Base-by-base conservation (phyloP, 2,797 vertebrate species). In the Onychomys arenicola region DNA sequence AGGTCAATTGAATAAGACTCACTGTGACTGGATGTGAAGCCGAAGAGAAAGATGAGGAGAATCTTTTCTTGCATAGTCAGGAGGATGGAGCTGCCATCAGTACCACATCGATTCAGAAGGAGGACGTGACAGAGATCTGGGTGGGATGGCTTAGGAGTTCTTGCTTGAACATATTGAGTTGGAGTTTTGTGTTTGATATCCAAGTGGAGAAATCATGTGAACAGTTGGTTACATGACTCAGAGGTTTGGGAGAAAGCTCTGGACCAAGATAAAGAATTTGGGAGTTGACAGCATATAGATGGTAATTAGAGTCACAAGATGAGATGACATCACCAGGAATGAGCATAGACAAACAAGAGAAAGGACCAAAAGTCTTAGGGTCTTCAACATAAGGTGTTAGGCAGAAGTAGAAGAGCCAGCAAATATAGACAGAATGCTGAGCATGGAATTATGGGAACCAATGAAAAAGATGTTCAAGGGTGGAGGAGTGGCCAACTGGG, bases 111-210 rank as follows among this genome's bases (percentile, higher is more conserved):
- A 0, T 34, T 91, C 11, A 29, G 86, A 84, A 75, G 40, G n/a
- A 91, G 55, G 69, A 9, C 46, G 59, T 57, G 34, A 71, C 69
- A 46, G 8, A 46, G 13, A 2, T 73, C 89, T 81, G 59, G 32
- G n/a, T 34, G 40, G 65, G 46, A 65, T 65, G 80, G 89, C 57
- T 81, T 80, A 91, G 77, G 69, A 93, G n/a, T 71, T 93, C 52
- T 73, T 80, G n/a, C 52, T 89, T 57, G 71, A 73, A 43, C 90
- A 61, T 61, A 55, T 69, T 94, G 52, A 25, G 25, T 91, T 91
- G 76, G 76, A 77, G 87, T 46, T 91, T 46, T 63, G 34, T 55
- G 6, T 59, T 96, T 85, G 63, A 85, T 71, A 69, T 46, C 55
- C 40, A 78, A 85, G 37, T 78, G 21, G 65, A 23, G 63, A 90